phyloP scores from a whole-genome alignment of 2,888 invertebrate genomes.

The Drosophila macrothrix region DNA sequence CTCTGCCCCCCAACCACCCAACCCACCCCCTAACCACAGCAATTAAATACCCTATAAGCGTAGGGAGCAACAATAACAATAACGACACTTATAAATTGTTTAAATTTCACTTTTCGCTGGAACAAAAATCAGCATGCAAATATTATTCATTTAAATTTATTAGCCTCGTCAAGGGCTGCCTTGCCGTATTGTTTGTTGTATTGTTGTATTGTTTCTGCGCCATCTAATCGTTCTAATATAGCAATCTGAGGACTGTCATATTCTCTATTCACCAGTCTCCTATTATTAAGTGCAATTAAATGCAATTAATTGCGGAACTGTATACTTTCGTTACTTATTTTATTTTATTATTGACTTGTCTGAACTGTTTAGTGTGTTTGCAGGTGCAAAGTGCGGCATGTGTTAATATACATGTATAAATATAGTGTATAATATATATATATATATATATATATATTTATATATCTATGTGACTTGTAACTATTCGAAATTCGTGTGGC shows the following conservation, averaged over 20 bases:
- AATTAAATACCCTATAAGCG: not conserved
- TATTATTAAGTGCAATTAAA: constrained; percentile 54
- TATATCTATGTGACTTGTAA: not conserved
- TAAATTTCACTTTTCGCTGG: constrained; percentile 43
- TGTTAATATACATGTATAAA: constrained; percentile 7
- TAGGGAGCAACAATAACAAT: not conserved
- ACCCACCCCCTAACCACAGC: not conserved
- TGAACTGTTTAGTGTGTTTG: not conserved
- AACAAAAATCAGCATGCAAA: constrained; percentile 49
- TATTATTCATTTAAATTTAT: constrained; percentile 65
- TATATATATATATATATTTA: not conserved
- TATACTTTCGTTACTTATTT: not conserved
- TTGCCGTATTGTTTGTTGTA: no score
- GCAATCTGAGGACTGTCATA: constrained; percentile 1
- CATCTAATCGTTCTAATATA: not conserved
- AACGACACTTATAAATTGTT: constrained; percentile 13
- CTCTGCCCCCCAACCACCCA: not conserved
- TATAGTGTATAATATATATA: not conserved
- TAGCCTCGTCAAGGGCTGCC: constrained; percentile 22
- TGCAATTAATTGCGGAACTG: constrained; percentile 5
- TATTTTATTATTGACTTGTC: no score
- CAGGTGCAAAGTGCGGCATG: constrained; percentile 52
- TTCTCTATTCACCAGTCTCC: not conserved
- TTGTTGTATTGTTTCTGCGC: not conserved
- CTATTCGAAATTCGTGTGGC: not conserved